Evolutionary conservation across 30 jellyfish, hydroid and myxozoan species (phyloP), one percentile per base, ranked within the genome.

Genomic region (Phacellophora camtschatica): DNA sequence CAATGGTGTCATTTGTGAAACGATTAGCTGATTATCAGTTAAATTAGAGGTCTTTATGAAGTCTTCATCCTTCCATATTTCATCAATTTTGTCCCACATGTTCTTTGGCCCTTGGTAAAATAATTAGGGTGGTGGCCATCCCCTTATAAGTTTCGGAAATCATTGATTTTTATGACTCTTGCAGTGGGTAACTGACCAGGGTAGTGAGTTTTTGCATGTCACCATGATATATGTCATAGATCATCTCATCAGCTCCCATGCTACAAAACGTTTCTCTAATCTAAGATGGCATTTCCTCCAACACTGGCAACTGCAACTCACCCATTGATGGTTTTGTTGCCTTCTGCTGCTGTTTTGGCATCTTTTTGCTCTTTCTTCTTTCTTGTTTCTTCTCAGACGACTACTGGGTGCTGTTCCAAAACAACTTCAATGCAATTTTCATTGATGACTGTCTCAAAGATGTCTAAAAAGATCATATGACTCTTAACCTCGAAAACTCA

Each of bases 221-320:
- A 74, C 66, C 31, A 10, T 51, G 66, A 74, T 74, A 74, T 45
- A 51, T 74, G 72, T 74, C 46, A 51, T 74, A 51, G 55, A 74
- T 74, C 87, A 74, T 74, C 72, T 74, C 87, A 74, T 74, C 87
- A 24, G 76, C 56, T 49, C 55, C 76, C 74, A 74, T 74, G 55
- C 87, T 74, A 56, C 75, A 74, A 22, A 29, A 3, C 19, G 87
- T 41, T 30, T 74, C 87, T 28, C 22, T 74, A 51, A 74, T 34
- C 58, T 51, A 74, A 74, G 87, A 48, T 74, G 35, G 46, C 62
- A 46, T 71, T 71, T 71, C 84, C 41, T 65, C 34, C 31, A 65
- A 33, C 5, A 30, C 59, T 64, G 77, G 56, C 77, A 63, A 63
- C 54, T 63, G 77, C 57, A 63, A 11, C 48, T 63, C 54, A 32